A percentile compares a stretch with the other conserved stretches of the same genome.
Conservation (phyloP, 2,797 vertebrate species). For the Orientallactaga sibirica region DNA sequence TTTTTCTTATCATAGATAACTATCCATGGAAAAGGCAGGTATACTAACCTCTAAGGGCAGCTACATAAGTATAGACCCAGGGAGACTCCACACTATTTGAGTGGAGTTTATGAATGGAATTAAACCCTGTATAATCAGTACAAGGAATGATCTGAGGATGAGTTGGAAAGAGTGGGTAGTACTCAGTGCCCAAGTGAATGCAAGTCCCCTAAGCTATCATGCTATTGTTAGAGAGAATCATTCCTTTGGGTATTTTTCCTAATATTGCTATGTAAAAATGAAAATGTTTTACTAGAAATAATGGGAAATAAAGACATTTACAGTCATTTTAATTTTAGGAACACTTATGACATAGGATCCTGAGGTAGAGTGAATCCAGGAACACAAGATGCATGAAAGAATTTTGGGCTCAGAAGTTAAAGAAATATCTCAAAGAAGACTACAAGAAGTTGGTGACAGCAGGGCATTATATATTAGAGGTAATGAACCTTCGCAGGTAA, state of each 20-base stretch:
- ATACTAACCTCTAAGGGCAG: neutral
- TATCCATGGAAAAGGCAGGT: neutral
- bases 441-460: neutral
- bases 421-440: conserved; percentile 1
- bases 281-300: conserved; percentile 76
- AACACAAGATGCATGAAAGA: conserved; percentile 71
- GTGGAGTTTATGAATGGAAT: conserved; percentile 28
- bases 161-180: conserved; percentile 31
- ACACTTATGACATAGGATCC: conserved; percentile 67
- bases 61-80: neutral
- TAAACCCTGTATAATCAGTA: conserved; percentile 30
- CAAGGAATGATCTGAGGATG: too few species aligned
- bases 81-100: neutral
- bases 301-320: conserved; percentile 79
- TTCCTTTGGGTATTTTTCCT: conserved; percentile 73
- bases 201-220: conserved; percentile 54
- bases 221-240: conserved; percentile 66
- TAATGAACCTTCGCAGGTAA: neutral
- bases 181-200: conserved; percentile 63
- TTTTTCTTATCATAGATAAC: neutral
- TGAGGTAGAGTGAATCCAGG: conserved; percentile 57
- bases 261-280: conserved; percentile 75
- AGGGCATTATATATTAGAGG: neutral
- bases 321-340: conserved; percentile 77
- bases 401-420: conserved; percentile 50